Evolutionary conservation across 2,888 invertebrate genomes (phyloP).

Genomic region (Agrotis exclamationis): DNA sequence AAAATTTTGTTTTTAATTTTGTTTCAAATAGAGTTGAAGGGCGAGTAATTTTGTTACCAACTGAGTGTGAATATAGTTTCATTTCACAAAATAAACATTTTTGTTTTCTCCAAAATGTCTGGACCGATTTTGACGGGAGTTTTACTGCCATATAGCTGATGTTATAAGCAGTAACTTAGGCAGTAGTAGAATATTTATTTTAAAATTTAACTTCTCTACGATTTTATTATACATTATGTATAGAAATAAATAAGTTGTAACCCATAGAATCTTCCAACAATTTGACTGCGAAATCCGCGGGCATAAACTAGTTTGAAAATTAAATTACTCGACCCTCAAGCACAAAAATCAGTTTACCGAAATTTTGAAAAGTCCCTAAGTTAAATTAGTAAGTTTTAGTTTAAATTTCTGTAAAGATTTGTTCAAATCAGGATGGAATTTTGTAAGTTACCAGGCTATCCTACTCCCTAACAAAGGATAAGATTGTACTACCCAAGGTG

Average conservation of each 20-base stretch:
- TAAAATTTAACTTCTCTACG: no score
- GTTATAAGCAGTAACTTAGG: no score
- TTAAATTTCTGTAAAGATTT: not conserved
- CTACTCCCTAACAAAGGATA: not conserved
- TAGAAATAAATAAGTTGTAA: no score
- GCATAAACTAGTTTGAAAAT: not conserved
- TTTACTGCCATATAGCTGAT: no score
- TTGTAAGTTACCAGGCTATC: not conserved
- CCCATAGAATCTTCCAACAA: no score
- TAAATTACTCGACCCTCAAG: not conserved
- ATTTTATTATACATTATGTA: no score
- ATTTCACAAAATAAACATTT: not conserved
- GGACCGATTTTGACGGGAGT: no score
- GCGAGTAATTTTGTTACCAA: not conserved
- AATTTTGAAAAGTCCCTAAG: not conserved
- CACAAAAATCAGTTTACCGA: not conserved
- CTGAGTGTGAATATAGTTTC: not conserved
- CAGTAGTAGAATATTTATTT: no score
- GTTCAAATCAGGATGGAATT: no score
- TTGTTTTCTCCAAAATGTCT: no score
- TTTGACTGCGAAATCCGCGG: no score
- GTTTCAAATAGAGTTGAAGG: not conserved
- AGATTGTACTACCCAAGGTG: slow-evolving; percentile 39
- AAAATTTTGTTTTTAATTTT: not conserved
- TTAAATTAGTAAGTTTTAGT: not conserved